Conservation (phyloP, 1,140 invertebrate genomes). For the Drosophila tsacasi region DNA sequence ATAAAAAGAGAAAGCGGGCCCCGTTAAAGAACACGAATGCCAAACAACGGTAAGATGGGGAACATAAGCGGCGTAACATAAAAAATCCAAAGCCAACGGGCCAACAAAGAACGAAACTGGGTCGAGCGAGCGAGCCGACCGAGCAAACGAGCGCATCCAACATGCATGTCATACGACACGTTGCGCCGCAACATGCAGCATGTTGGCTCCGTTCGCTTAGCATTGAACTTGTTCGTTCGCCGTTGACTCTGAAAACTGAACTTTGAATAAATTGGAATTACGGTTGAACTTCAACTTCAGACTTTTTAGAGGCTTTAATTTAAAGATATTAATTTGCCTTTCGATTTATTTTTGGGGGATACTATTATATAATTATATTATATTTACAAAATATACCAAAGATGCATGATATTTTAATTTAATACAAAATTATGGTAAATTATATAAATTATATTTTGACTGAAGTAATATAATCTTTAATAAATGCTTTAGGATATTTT, state of each 20-base stretch:
- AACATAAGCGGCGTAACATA: conserved; percentile 38
- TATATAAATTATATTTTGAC: too few species aligned
- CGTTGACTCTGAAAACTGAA: conserved; percentile 32
- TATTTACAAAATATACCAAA: neutral
- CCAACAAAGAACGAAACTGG: conserved; percentile 77
- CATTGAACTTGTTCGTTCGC: conserved; percentile 53
- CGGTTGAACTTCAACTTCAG: conserved; percentile 9
- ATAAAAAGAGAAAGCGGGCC: conserved; percentile 78
- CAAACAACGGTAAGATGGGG: conserved; percentile 64
- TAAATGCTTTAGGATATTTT: too few species aligned
- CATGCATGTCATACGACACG: conserved; percentile 25
- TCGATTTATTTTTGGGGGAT: neutral
- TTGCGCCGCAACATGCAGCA: neutral
- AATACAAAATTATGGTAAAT: too few species aligned
- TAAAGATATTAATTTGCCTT: neutral
- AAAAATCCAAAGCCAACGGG: conserved; percentile 39
- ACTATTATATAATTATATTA: neutral
- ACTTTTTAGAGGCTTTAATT: neutral
- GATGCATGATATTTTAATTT: too few species aligned
- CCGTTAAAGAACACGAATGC: conserved; percentile 76
- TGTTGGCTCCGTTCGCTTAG: conserved; percentile 21
- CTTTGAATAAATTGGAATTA: conserved; percentile 34
- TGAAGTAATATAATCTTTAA: too few species aligned
- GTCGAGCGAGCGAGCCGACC: conserved; percentile 40
- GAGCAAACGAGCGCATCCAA: conserved; percentile 35